Base-by-base conservation (phyloP, 2,113 vertebrate genomes). In the Cygnus atratus region DNA sequence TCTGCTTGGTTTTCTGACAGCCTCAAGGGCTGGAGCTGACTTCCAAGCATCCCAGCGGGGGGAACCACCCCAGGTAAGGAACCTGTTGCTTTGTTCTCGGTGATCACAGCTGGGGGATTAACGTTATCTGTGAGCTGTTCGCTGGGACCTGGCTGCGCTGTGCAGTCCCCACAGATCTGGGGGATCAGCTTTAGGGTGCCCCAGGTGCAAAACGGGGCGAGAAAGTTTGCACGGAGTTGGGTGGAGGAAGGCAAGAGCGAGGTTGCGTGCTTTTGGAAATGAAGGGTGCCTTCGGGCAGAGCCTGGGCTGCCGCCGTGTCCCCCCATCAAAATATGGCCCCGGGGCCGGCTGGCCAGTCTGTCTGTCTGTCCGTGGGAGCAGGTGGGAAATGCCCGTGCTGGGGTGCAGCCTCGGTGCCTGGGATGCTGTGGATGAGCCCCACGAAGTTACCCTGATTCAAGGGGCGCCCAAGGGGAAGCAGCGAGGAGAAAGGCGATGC, bases 401-500 rank as follows among this genome's bases (percentile, higher is more conserved):
- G 20, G 33, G 46, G 61, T 9, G 61, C 11, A 13, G 37, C 3
- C 16, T 44, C 22, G 10, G 58, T 6, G 78, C 74, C 43, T 17
- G 35, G 17, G 41, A 50, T n/a, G 41, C 18, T 43, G 37, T 3
- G 6, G 48, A 17, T 7, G 68, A 46, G 29, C 3, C 41, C 80
- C 2, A 2, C 10, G 26, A 66, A 9, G n/a, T 20, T 37, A 29
- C 37, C 52, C 28, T 3, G 0, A 6, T 35, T 8, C 0, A 0
- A 41, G 16, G 15, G 17, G 26, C 13, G 31, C 13, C 2, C 1
- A 0, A 11, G 21, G 44, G 12, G 31, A 48, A 78, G 16, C 0
- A 0, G 25, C 16, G 13, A 20, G 41, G 46, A 46, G 33, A 17
- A 58, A 35, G 29, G 44, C 1, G 28, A 33, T 2, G 6, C 39